phyloP scores from a whole-genome alignment of 2,113 vertebrate genomes.

The Crotalus tigris region DNA sequence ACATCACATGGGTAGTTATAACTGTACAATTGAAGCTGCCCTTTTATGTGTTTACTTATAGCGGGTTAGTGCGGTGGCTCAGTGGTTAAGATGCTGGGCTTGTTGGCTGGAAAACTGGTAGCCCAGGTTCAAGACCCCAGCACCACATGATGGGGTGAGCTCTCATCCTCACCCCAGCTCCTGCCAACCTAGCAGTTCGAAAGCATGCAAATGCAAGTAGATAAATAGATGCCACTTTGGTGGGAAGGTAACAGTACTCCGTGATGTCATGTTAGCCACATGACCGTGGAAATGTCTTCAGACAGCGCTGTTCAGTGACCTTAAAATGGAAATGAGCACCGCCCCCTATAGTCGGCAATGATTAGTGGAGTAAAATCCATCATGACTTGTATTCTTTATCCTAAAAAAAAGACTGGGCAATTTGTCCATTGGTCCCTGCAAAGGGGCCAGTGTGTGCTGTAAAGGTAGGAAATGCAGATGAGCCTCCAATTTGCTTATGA shows the following conservation, averaged over 20 bases:
- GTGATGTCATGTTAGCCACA: neutral
- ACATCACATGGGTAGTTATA: neutral
- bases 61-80: neutral
- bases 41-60: neutral
- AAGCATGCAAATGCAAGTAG: neutral
- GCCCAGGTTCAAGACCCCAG: neutral
- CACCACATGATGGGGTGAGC: neutral
- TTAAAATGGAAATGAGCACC: neutral
- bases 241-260: neutral
- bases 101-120: neutral
- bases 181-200: neutral
- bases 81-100: neutral
- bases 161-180: fast-evolving
- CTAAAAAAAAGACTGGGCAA: neutral
- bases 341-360: neutral
- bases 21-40: neutral
- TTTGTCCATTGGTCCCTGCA: neutral
- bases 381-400: neutral
- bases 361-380: neutral
- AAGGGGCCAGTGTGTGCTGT: neutral
- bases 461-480: neutral
- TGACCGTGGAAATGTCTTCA: neutral
- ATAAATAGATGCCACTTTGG: neutral
- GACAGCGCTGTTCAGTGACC: neutral
- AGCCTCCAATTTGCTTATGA: neutral